Conservation (phyloP, 2,113 vertebrate genomes). For the Rhineura floridana region DNA sequence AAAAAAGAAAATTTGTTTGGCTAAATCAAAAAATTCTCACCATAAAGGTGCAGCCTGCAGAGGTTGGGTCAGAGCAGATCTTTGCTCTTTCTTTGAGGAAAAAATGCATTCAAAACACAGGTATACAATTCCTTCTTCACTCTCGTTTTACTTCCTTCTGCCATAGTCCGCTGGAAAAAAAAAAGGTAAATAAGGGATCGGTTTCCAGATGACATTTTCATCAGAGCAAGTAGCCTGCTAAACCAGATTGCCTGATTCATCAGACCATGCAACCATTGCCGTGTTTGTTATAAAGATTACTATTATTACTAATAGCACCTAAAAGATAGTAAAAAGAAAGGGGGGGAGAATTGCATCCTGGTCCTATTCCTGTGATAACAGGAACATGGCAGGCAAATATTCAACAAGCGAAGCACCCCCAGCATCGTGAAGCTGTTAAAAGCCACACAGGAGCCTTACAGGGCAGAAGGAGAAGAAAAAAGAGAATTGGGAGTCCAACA, state of each 20-base stretch:
- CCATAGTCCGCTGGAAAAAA: not conserved
- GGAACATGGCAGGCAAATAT: too few relatives aligned
- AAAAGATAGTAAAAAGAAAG: not conserved
- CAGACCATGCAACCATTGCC: not conserved
- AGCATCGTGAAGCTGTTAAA: not conserved
- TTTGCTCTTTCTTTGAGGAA: not conserved
- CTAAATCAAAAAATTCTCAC: not conserved
- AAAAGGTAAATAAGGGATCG: not conserved
- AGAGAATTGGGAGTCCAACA: too few relatives aligned
- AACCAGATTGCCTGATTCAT: conserved; percentile 14
- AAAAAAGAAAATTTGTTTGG: not conserved
- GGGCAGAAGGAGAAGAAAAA: too few relatives aligned
- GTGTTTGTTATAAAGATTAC: not conserved
- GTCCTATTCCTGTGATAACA: not conserved
- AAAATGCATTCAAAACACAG: not conserved
- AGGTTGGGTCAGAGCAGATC: not conserved
- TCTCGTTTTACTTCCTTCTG: not conserved
- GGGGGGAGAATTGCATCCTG: not conserved
- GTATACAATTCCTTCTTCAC: not conserved
- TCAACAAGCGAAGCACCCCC: too few relatives aligned
- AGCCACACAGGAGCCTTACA: not conserved
- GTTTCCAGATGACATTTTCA: conserved; percentile 5
- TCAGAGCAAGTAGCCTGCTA: not conserved
- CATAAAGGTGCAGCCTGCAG: not conserved
- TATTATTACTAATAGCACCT: not conserved